Base-by-base conservation (phyloP, 2,888 invertebrate genomes). In the Stratiomys singularior region DNA sequence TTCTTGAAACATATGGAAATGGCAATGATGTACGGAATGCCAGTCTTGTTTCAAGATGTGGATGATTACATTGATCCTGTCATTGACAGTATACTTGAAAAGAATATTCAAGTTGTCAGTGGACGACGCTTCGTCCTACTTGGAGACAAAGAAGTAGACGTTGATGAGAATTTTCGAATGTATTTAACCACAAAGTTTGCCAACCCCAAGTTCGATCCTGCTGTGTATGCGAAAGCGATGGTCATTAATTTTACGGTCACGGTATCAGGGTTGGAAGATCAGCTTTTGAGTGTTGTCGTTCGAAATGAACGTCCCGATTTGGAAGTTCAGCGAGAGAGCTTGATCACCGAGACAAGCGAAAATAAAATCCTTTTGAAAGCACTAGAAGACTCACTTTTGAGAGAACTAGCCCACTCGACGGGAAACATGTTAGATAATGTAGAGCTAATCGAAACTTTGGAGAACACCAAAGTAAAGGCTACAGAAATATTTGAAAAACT, bases 241-340 rank as follows among this genome's bases (percentile, higher is more conserved):
- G 95, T 97, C 64, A 96, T 97, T 81, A 97, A 97, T 87, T 97
- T 96, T 83, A 95, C 94, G 13, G 96, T 97, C 44, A 97, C 97
- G 0, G 89, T 93, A 44, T 92, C 92, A 82, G 96, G 96, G 63
- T 87, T 97, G 71, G 97, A 97, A 87, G 96, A 97, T 85, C 97
- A 97, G 85, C 88, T 97, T 0, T 88, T 97, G 1, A 94, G 96
- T 83, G 95, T 96, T 0, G 96, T 97, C 0, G 96, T 97, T 0
- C 90, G 94, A 81, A 93, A 93, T 58, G 97, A 97, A 85, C 88
- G 96, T 13, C 90, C 95, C 0, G 97, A 97, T 84, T 88, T 97
- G 58, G 97, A 97, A 83, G 94, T 96, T 82, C 94, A 96, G 84
- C 90, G 96, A 1, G 96, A 96, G 85, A 89, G 88, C 21, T 89